These are phyloP conservation scores for Ischnura elegans DNA, from an alignment of 2,888 invertebrate genomes.

Conservation along the genomic window DNA sequence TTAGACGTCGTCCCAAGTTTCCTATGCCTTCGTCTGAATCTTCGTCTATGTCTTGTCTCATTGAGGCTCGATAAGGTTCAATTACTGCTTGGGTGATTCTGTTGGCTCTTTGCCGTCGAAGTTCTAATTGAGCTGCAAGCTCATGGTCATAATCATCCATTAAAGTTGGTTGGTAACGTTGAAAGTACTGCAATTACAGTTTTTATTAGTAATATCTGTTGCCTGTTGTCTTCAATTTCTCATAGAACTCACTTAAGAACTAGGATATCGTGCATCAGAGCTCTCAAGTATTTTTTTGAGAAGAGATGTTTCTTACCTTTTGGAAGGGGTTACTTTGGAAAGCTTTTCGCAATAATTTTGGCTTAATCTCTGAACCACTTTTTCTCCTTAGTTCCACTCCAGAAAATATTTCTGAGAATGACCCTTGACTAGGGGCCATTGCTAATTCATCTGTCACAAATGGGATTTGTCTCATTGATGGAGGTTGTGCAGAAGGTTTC, in stretches of 20 bases:
- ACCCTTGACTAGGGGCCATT: too few species aligned
- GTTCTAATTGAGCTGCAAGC: slow-evolving; percentile 70
- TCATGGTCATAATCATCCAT: slow-evolving; percentile 71
- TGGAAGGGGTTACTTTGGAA: slow-evolving; percentile 71
- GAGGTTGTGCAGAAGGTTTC: too few species aligned
- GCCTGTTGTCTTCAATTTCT: too few species aligned
- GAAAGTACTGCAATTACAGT: slow-evolving; percentile 70
- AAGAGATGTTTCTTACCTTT: slow-evolving; percentile 68
- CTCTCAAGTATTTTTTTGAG: too few species aligned
- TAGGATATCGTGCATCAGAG: too few species aligned
- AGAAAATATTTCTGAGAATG: slow-evolving; percentile 69
- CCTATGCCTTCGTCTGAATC: background rate
- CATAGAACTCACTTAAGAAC: too few species aligned
- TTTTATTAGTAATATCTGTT: too few species aligned
- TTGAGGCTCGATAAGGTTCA: background rate
- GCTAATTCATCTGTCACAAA: slow-evolving; percentile 2
- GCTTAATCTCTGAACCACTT: background rate
- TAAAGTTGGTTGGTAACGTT: slow-evolving; percentile 70
- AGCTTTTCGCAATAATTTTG: slow-evolving; percentile 70
- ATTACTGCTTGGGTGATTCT: slow-evolving; percentile 71
- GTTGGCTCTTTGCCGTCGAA: slow-evolving; percentile 71
- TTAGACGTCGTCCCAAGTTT: background rate
- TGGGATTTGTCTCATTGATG: background rate
- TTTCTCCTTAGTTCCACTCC: slow-evolving; percentile 71
- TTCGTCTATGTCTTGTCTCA: background rate